phyloP scores from a whole-genome alignment of 2,888 invertebrate genomes.

The Chouioia cunea region DNA sequence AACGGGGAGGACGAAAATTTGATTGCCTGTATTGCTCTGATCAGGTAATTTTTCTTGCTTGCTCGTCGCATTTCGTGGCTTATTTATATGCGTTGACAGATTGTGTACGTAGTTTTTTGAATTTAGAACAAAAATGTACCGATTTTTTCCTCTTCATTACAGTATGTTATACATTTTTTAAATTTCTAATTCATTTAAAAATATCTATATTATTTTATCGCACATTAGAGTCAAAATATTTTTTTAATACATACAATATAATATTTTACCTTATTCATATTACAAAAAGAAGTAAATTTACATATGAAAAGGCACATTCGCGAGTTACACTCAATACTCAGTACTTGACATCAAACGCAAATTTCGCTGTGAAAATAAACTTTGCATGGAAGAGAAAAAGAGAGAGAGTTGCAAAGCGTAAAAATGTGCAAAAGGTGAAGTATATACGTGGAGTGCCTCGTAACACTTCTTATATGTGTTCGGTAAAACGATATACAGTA shows the following conservation, averaged over 20 bases:
- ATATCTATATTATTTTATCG: background rate
- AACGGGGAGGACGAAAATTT: constrained; percentile 33
- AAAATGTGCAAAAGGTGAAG: constrained; percentile 16
- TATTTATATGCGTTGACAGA: constrained; percentile 1
- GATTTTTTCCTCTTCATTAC: too few relatives aligned
- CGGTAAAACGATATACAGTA: background rate
- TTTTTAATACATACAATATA: too few relatives aligned
- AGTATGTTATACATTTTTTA: too few relatives aligned
- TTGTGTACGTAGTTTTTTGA: too few relatives aligned
- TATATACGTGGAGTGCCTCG: background rate
- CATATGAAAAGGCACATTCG: too few relatives aligned
- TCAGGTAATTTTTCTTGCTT: constrained; percentile 35
- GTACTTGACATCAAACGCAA: constrained; percentile 5
- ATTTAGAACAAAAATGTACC: too few relatives aligned
- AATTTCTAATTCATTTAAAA: background rate
- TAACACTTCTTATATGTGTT: constrained; percentile 14
- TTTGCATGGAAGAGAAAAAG: background rate
- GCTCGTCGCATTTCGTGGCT: constrained; percentile 11
- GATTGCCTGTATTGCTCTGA: constrained; percentile 30
- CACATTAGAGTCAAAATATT: too few relatives aligned
- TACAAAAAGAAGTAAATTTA: too few relatives aligned
- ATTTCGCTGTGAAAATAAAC: background rate
- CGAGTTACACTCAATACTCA: constrained; percentile 1
- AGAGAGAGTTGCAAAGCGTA: constrained; percentile 10
- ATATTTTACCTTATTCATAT: too few relatives aligned